Percentiles rank a stretch among this genome's conserved stretches.
Evolutionary conservation across 2,797 vertebrate species (phyloP).

Genomic region (Mus minutoides): DNA sequence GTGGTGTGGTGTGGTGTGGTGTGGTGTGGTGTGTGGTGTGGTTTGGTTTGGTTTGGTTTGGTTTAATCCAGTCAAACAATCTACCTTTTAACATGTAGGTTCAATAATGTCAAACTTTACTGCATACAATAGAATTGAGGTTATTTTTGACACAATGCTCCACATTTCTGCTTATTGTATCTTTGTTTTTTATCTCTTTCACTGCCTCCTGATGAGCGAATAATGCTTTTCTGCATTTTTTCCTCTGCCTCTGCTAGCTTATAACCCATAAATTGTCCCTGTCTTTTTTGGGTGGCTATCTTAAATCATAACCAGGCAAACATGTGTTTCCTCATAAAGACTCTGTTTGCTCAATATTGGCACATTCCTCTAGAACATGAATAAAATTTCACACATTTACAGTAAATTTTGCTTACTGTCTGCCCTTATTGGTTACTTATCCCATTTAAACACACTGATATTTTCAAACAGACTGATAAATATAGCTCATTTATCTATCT

Average conservation of each 20-base stretch:
- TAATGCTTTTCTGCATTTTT: slow-evolving; percentile 11
- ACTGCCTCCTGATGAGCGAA: background rate
- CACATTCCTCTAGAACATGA: background rate
- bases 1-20: too few species aligned
- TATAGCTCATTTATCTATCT: background rate
- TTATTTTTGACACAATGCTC: background rate
- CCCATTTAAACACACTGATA: background rate
- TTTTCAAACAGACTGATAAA: slow-evolving; percentile 14
- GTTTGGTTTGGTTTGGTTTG: background rate
- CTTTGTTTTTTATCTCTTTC: background rate
- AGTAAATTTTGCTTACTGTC: background rate
- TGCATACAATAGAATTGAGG: background rate
- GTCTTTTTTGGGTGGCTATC: slow-evolving; percentile 16
- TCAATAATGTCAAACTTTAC: slow-evolving; percentile 1
- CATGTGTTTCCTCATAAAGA: slow-evolving; percentile 25
- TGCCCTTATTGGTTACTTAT: background rate
- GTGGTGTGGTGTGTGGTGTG: too few species aligned
- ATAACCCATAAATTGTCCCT: slow-evolving; percentile 34
- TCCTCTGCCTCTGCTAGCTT: background rate
- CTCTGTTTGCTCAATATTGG: background rate
- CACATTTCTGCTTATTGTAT: slow-evolving; percentile 4
- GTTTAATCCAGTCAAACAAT: background rate
- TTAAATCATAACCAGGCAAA: slow-evolving; percentile 37
- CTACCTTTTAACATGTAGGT: slow-evolving; percentile 6
- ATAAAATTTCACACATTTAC: background rate